Conservation (phyloP, 1,140 invertebrate species). For the Tetragnatha versicolor region DNA sequence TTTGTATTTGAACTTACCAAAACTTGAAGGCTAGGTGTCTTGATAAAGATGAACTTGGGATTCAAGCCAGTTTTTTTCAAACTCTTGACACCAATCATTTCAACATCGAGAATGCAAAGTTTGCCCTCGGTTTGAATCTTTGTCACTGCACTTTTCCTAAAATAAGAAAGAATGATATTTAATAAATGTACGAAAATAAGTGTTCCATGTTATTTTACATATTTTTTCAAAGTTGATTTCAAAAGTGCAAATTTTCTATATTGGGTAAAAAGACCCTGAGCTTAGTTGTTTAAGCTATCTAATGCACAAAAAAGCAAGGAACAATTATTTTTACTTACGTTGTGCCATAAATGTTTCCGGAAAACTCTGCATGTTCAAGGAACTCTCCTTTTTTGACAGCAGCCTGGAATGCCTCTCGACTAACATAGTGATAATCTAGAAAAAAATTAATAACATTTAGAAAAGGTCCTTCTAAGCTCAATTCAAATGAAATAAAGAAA, state of each 20-base stretch:
- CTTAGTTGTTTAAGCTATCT: too few species aligned
- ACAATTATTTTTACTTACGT: too few species aligned
- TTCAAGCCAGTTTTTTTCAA: conserved; percentile 85
- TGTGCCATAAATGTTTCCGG: conserved; percentile 96
- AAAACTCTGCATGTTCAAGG: conserved; percentile 90
- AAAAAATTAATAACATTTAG: conserved; percentile 5
- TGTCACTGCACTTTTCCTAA: conserved; percentile 86
- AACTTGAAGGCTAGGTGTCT: conserved; percentile 84
- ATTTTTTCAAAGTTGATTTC: too few species aligned
- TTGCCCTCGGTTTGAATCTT: conserved; percentile 80
- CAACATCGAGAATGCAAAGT: conserved; percentile 95
- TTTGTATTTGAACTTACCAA: conserved; percentile 61
- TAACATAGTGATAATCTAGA: conserved; percentile 89
- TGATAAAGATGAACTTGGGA: conserved; percentile 89
- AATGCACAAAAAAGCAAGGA: too few species aligned
- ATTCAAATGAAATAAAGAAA: neutral
- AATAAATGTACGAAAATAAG: neutral
- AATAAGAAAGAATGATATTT: conserved; percentile 56
- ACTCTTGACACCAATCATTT: conserved; percentile 93
- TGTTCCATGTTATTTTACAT: neutral
- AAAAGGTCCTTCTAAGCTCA: neutral
- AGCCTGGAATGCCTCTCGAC: conserved; percentile 75
- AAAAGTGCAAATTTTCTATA: too few species aligned
- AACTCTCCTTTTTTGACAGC: conserved; percentile 85
- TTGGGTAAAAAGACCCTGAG: too few species aligned